Percentiles rank a stretch among this genome's conserved stretches.
These are phyloP conservation scores for Lucifuga dentata DNA, from an alignment of 2,113 vertebrate species.

Conservation along the genomic window DNA sequence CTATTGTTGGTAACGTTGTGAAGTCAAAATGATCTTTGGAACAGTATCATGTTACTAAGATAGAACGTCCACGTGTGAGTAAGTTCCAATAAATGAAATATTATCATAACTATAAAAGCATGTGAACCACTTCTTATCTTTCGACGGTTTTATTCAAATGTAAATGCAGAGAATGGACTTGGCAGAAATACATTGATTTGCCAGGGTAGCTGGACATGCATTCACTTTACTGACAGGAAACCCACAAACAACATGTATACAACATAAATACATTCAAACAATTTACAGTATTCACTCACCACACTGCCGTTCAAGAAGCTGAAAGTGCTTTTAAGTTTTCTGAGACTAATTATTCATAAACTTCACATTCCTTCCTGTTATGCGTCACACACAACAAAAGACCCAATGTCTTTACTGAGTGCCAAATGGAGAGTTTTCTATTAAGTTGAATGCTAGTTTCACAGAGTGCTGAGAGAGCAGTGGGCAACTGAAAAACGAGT, in stretches of 20 bases:
- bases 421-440: constrained; percentile 35
- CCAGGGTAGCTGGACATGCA: too few relatives aligned
- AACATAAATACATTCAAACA: constrained; percentile 15
- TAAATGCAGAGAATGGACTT: background rate
- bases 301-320: constrained; percentile 1
- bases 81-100: background rate
- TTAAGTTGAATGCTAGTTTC: constrained; percentile 29
- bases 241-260: background rate
- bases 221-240: constrained; percentile 3
- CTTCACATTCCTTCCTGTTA: constrained; percentile 42
- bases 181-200: background rate
- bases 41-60: constrained; percentile 25
- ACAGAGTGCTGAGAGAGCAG: constrained; percentile 13
- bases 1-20: constrained; percentile 41
- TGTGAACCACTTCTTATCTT: background rate
- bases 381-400: constrained; percentile 53
- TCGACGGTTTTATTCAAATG: background rate
- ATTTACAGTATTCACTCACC: background rate
- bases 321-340: constrained; percentile 19
- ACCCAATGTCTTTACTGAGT: constrained; percentile 45
- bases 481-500: constrained; percentile 28
- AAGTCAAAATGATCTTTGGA: constrained; percentile 28
- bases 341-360: constrained; percentile 49
- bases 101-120: constrained; percentile 8
- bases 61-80: constrained; percentile 8